Evolutionary conservation across 2,888 invertebrate species (phyloP).

Genomic region (Himalopsyche kuldschensis): DNA sequence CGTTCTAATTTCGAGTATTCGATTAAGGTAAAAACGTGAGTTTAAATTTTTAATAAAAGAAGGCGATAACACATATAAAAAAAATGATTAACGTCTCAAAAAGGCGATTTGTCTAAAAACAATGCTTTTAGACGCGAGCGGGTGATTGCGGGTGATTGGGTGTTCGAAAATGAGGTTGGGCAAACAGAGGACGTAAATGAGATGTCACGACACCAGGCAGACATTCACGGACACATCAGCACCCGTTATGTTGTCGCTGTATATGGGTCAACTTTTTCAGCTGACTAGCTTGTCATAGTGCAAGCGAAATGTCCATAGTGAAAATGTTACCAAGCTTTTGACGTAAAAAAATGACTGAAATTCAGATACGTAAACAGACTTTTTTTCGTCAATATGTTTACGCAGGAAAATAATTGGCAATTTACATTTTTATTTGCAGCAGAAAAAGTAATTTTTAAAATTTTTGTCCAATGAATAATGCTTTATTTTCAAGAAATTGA

Average conservation of each 20-base stretch:
- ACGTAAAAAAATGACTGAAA: neutral
- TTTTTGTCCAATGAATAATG: no score
- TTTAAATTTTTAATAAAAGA: neutral
- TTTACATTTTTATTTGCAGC: no score
- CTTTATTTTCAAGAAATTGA: no score
- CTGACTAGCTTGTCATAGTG: neutral
- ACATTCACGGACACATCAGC: neutral
- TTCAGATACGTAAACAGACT: no score
- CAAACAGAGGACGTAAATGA: slow-evolving; percentile 20
- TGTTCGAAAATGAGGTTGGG: slow-evolving; percentile 7
- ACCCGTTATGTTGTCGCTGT: slow-evolving; percentile 28
- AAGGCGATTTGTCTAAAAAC: neutral
- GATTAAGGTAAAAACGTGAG: neutral
- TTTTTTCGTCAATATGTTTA: neutral
- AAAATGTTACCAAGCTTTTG: neutral
- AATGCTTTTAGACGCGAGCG: neutral
- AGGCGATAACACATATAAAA: neutral
- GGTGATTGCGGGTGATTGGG: neutral
- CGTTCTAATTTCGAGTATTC: neutral
- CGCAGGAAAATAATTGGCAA: no score
- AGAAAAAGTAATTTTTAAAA: no score
- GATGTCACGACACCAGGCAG: slow-evolving; percentile 21
- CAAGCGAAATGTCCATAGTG: neutral
- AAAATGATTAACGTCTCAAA: neutral
- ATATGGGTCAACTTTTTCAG: slow-evolving; percentile 23